Evolutionary conservation across 2,113 vertebrate genomes (phyloP), one percentile per base, ranked within the genome.

Genomic region (Numida meleagris): DNA sequence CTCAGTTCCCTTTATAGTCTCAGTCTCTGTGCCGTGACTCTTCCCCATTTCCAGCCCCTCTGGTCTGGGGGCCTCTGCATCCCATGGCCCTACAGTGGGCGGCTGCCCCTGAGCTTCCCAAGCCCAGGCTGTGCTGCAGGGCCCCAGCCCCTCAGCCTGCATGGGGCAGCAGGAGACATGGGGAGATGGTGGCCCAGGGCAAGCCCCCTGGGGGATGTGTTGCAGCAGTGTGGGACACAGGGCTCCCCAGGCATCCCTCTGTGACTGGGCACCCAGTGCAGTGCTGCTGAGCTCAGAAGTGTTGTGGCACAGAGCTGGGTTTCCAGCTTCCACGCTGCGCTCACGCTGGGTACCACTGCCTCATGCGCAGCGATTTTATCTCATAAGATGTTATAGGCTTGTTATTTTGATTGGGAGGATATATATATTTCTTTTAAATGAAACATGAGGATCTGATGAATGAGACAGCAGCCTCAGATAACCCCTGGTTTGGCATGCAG

Each of bases 1-100:
- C 95, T 96, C 94, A 96, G 92, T 83, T 95, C 94, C 96, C 96
- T 97, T 97, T 97, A 97, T 90, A 94, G 95, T 94, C 93, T 93
- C 88, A 68, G 76, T 96, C 93, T 95, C 93, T 59, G 70, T 34
- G 40, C 77, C 91, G 88, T 94, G 96, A 86, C 95, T 97, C 95
- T 94, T 95, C 94, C 91, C 71, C n/a, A 27, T 88, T 97, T 88
- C 95, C 94, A 97, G 82, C 72, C 10, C 0, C n/a, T 58, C 66
- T 51, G 34, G 88, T 66, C 72, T 51, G 76, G 95, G 93, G 88
- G 83, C 61, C 76, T 61, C 1, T 1, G 23, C 46, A 61, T 88
- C 82, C 76, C 85, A 66, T 2, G 0, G 36, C 71, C 66, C 36
- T 27, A 1, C 3, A 1, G 20, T 81, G 77, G 57, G 84, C 5